These are phyloP conservation scores for Lycodopsis pacificus DNA, from an alignment of 2,797 vertebrate genomes.

Conservation along the genomic window DNA sequence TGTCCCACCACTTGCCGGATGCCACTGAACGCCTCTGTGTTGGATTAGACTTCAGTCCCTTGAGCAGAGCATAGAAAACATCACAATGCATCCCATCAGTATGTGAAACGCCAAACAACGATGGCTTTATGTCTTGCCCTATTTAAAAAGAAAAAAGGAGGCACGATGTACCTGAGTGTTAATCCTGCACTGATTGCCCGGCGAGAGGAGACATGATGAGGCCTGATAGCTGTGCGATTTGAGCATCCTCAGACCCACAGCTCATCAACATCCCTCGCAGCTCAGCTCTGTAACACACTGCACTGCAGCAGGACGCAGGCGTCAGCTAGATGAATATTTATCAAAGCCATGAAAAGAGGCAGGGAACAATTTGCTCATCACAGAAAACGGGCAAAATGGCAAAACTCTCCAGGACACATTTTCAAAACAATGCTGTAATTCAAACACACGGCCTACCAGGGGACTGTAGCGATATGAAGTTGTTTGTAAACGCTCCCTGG, in stretches of 20 bases:
- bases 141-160: constrained; percentile 26
- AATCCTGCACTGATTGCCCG: constrained; percentile 39
- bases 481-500: neutral
- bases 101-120: constrained; percentile 28
- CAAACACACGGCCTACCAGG: neutral
- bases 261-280: constrained; percentile 67
- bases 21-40: constrained; percentile 41
- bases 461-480: neutral
- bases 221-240: constrained; percentile 74
- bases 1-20: constrained; percentile 51
- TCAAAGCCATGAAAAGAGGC: constrained; percentile 49
- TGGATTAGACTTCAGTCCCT: constrained; percentile 49
- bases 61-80: constrained; percentile 53
- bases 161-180: constrained; percentile 36
- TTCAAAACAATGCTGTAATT: constrained; percentile 35
- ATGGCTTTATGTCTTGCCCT: constrained; percentile 21
- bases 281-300: constrained; percentile 37
- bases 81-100: constrained; percentile 47
- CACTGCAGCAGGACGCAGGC: constrained; percentile 52
- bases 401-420: constrained; percentile 29
- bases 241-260: constrained; percentile 58
- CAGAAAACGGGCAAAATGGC: constrained; percentile 28
- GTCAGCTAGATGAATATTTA: constrained; percentile 64
- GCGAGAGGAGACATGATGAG: constrained; percentile 53
- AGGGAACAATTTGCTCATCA: constrained; percentile 46